Percentiles rank a stretch among this genome's conserved stretches.
Evolutionary conservation across 2,888 invertebrate genomes (phyloP).

Genomic region (Pecten maximus): DNA sequence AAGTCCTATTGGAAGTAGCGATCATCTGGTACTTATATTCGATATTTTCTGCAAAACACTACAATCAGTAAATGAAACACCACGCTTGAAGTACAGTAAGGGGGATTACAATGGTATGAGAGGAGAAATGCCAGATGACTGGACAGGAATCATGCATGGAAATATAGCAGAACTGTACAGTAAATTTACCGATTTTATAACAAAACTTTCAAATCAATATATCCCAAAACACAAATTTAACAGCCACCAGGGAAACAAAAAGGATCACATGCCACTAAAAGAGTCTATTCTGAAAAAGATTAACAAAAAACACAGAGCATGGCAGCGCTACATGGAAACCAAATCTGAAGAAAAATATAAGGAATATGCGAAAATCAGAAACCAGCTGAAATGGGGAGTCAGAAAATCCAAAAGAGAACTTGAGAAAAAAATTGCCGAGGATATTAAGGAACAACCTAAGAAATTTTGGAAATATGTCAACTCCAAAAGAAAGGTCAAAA

Average conservation of each 20-base stretch:
- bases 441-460: no score
- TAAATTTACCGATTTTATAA: neutral
- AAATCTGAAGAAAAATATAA: no score
- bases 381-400: no score
- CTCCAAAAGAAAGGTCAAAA: no score
- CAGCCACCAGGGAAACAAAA: neutral
- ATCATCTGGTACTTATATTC: neutral
- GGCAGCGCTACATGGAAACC: constrained; percentile 31
- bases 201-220: neutral
- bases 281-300: neutral
- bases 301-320: constrained; percentile 36
- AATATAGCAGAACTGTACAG: neutral
- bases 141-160: neutral
- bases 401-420: no score
- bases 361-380: no score
- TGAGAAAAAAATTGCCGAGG: no score
- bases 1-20: neutral
- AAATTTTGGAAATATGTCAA: no score
- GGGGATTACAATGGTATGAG: neutral
- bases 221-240: neutral
- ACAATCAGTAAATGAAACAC: neutral
- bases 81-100: neutral
- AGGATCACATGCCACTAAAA: neutral
- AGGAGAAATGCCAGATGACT: constrained; percentile 22
- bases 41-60: neutral